Evolutionary conservation across 2,888 invertebrate genomes (phyloP).

Genomic region (Hypomecis atomaria): DNA sequence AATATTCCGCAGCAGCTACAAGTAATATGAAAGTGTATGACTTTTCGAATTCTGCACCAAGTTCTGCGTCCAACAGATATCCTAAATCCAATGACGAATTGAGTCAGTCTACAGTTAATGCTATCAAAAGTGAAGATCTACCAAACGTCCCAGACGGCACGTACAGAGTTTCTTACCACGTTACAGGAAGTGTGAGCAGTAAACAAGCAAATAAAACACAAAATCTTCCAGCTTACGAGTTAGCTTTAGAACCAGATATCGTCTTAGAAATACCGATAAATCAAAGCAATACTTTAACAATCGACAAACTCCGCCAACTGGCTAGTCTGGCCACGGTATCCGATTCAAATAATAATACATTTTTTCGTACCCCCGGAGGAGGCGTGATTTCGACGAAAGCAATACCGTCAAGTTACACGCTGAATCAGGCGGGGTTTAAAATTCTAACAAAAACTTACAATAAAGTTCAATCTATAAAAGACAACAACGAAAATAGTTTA

Average conservation of each 20-base stretch:
- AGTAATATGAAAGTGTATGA: conserved; percentile 54
- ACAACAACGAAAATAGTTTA: conserved; percentile 64
- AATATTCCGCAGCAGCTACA: conserved; percentile 52
- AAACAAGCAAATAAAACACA: conserved; percentile 78
- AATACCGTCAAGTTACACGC: conserved; percentile 84
- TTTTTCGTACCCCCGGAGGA: conserved; percentile 77
- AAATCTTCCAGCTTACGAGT: conserved; percentile 73
- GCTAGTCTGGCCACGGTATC: conserved; percentile 84
- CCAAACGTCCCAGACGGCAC: conserved; percentile 72
- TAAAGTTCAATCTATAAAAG: conserved; percentile 80
- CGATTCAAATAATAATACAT: conserved; percentile 79
- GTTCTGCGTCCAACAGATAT: conserved; percentile 58
- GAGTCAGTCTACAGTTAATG: conserved; percentile 48
- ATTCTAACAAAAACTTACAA: conserved; percentile 87
- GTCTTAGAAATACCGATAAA: conserved; percentile 77
- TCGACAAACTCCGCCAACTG: conserved; percentile 81
- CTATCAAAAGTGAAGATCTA: conserved; percentile 46
- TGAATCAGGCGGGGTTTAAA: conserved; percentile 87
- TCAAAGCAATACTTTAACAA: conserved; percentile 68
- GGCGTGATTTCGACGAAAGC: conserved; percentile 86
- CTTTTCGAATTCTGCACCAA: conserved; percentile 47
- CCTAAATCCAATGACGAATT: conserved; percentile 72
- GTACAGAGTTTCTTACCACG: conserved; percentile 78
- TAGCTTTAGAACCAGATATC: conserved; percentile 75
- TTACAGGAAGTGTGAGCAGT: conserved; percentile 79